phyloP scores from a whole-genome alignment of 1,140 invertebrate species.

The Ephestia elutella region DNA sequence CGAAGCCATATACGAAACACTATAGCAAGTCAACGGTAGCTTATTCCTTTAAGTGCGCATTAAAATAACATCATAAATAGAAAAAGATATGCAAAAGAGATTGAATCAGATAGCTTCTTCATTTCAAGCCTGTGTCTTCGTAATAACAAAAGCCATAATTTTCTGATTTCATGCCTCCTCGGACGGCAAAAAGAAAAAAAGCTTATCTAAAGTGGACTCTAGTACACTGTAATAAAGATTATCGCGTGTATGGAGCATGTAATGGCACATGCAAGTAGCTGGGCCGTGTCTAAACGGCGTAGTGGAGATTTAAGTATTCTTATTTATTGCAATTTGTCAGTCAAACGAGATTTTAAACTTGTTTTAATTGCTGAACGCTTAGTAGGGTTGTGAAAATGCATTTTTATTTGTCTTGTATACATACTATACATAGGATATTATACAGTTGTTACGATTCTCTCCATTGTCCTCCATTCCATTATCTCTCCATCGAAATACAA shows the following conservation, averaged over 20 bases:
- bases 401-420: not conserved
- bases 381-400: constrained; percentile 16
- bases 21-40: too few species aligned
- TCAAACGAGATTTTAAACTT: constrained; percentile 51
- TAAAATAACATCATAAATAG: not conserved
- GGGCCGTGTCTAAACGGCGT: constrained; percentile 20
- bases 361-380: constrained; percentile 40
- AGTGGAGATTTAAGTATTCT: constrained; percentile 34
- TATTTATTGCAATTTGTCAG: constrained; percentile 57
- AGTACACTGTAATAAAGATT: not conserved
- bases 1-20: too few species aligned
- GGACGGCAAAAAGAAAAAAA: not conserved
- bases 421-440: not conserved
- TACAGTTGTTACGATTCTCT: too few species aligned
- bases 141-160: constrained; percentile 1
- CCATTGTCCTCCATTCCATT: too few species aligned
- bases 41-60: not conserved
- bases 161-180: constrained; percentile 1
- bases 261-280: constrained; percentile 7
- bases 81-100: not conserved
- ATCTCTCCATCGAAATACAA: too few species aligned
- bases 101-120: constrained; percentile 2
- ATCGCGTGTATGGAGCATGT: constrained; percentile 2
- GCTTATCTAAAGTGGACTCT: constrained; percentile 2
- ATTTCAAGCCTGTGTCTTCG: not conserved